These are phyloP conservation scores for Drosophila limbata DNA, from an alignment of 2,888 invertebrate species.

Conservation along the genomic window DNA sequence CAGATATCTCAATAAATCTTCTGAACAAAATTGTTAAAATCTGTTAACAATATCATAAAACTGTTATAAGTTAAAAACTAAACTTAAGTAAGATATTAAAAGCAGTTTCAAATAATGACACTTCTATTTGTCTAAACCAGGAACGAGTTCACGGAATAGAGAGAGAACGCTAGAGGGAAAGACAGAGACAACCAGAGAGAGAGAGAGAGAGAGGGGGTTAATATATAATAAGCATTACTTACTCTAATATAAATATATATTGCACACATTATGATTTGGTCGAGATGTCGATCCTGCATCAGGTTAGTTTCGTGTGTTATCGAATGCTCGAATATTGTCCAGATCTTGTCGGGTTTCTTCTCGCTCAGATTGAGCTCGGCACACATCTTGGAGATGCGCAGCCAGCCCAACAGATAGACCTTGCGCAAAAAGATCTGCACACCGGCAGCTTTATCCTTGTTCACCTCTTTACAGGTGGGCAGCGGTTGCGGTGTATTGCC, in stretches of 20 bases:
- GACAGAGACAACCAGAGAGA: not conserved
- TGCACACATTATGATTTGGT: slow-evolving; percentile 99
- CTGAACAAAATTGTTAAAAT: too few relatives aligned
- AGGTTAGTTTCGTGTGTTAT: slow-evolving; percentile 93
- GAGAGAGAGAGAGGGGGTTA: not conserved
- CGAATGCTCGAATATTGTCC: slow-evolving; percentile 98
- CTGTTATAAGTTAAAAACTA: too few relatives aligned
- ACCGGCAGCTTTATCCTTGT: slow-evolving; percentile 78
- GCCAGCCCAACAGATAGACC: slow-evolving; percentile 96
- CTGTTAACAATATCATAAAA: too few relatives aligned
- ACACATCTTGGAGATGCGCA: slow-evolving; percentile 96
- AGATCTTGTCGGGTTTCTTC: slow-evolving; percentile 93
- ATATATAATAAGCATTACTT: slow-evolving; percentile 32
- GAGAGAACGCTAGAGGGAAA: not conserved
- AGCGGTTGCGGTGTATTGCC: slow-evolving; percentile 86
- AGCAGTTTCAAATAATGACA: too few relatives aligned
- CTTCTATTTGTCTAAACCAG: too few relatives aligned
- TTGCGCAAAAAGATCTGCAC: slow-evolving; percentile 93
- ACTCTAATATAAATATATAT: slow-evolving; percentile 93
- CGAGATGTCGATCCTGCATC: slow-evolving; percentile 97
- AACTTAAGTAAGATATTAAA: too few relatives aligned
- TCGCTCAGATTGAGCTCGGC: slow-evolving; percentile 91
- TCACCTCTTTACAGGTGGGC: slow-evolving; percentile 92
- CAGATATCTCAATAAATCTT: too few relatives aligned
- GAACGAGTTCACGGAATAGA: too few relatives aligned